Evolutionary conservation across 2,797 vertebrate species (phyloP).

Genomic region (Mormyrus hasselquistii): DNA sequence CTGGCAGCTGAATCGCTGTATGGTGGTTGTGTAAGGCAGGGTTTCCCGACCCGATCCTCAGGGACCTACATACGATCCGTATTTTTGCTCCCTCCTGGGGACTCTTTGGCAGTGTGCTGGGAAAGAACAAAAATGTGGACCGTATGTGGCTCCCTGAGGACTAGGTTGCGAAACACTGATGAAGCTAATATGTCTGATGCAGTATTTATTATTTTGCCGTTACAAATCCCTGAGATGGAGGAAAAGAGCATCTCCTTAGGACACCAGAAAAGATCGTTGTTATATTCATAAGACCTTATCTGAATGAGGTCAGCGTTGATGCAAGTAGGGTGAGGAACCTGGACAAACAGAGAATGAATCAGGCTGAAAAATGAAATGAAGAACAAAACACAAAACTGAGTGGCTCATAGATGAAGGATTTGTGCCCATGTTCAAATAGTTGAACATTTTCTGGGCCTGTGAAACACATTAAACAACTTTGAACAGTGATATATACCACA

Average conservation of each 20-base stretch:
- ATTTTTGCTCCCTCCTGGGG: not conserved
- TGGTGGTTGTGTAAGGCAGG: not conserved
- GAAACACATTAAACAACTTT: not conserved
- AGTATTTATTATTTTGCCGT: not conserved
- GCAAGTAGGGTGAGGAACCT: not conserved
- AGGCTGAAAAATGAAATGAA: not conserved
- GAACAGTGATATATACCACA: not conserved
- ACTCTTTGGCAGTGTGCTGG: not conserved
- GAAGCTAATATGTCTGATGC: not conserved
- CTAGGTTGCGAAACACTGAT: not conserved
- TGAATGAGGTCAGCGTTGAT: not conserved
- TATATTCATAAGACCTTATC: not conserved
- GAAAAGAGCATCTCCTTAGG: not conserved
- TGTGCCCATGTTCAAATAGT: not conserved
- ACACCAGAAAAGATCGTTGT: not conserved
- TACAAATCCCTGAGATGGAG: not conserved
- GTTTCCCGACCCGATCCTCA: not conserved
- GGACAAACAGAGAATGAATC: not conserved
- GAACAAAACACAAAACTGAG: not conserved
- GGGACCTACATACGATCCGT: not conserved
- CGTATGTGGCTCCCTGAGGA: not conserved
- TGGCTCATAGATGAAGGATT: not conserved
- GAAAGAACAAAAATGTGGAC: not conserved
- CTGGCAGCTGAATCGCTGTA: not conserved
- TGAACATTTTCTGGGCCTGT: not conserved